phyloP scores from a whole-genome alignment of 2,797 vertebrate genomes.

The Molossus molossus region DNA sequence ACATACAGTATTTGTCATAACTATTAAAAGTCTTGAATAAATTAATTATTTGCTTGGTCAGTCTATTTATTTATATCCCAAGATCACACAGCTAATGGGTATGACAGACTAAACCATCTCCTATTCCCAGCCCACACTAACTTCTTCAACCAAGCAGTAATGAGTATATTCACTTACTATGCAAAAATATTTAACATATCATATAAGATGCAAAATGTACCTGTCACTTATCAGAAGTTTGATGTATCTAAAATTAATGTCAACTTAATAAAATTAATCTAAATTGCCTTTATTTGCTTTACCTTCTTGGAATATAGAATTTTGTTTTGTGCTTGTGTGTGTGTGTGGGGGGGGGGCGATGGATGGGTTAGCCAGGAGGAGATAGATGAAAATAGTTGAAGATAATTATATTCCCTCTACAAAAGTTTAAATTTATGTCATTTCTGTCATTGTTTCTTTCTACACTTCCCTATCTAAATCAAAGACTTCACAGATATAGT shows the following conservation, averaged over 20 bases:
- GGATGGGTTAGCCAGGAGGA: background rate
- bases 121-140: background rate
- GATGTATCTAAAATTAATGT: background rate
- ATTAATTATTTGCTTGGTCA: background rate
- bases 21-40: background rate
- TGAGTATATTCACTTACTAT: background rate
- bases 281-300: background rate
- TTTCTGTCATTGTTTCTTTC: background rate
- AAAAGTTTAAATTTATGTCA: background rate
- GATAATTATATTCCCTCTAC: background rate
- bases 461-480: background rate
- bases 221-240: conserved; percentile 20
- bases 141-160: background rate
- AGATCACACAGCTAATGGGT: background rate
- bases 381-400: background rate
- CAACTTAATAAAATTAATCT: background rate
- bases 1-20: background rate
- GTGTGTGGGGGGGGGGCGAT: fast-evolving
- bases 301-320: background rate
- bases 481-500: background rate
- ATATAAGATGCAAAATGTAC: background rate
- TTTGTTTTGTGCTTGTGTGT: conserved; percentile 6
- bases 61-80: background rate
- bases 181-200: background rate
- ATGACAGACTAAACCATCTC: background rate